phyloP scores from a whole-genome alignment of 2,797 vertebrate species.

The Poecilia wingei region DNA sequence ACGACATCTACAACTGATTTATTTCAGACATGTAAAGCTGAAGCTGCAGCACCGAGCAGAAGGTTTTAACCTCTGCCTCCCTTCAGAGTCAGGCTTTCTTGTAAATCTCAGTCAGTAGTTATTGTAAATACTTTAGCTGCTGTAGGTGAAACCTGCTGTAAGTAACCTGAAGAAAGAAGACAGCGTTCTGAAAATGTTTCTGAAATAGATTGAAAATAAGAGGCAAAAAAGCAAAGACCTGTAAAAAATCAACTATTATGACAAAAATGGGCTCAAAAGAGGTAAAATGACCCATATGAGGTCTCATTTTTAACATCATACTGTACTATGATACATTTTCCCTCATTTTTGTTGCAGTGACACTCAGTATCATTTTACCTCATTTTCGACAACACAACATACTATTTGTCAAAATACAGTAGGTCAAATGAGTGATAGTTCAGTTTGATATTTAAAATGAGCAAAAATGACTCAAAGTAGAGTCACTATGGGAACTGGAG shows the following conservation, averaged over 20 bases:
- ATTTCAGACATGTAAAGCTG: not conserved
- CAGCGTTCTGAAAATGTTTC: not conserved
- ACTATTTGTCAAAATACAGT: too few species aligned
- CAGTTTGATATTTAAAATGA: too few species aligned
- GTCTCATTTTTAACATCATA: too few species aligned
- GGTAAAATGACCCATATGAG: too few species aligned
- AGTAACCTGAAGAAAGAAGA: not conserved
- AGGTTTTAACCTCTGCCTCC: not conserved
- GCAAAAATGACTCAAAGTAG: too few species aligned
- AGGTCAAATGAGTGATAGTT: too few species aligned
- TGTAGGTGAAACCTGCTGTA: not conserved
- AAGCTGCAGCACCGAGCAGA: not conserved
- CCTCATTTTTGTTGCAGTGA: too few species aligned
- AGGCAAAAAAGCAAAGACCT: not conserved
- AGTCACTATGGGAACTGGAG: not conserved
- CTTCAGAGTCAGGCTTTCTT: not conserved
- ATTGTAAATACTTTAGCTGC: too few species aligned
- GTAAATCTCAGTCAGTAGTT: not conserved
- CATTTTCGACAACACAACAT: too few species aligned
- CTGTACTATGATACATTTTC: too few species aligned
- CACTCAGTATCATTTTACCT: too few species aligned
- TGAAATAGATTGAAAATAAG: not conserved
- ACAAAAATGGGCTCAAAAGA: too few species aligned
- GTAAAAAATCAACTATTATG: not conserved
- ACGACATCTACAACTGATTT: not conserved